Conservation (phyloP, 2,888 invertebrate species). For the Thyatira batis region DNA sequence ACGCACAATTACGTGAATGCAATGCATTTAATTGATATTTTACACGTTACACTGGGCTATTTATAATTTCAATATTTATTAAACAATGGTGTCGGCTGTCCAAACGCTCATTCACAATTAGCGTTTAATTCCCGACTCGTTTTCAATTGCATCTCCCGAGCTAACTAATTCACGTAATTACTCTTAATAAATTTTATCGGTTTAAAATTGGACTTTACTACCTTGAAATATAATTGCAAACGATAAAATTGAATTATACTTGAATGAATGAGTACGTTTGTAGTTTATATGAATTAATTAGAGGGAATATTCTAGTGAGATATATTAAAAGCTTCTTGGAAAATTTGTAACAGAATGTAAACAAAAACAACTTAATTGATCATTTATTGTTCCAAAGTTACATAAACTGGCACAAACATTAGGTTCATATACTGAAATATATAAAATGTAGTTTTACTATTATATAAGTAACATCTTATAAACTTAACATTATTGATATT, state of each 20-base stretch:
- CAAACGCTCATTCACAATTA: not conserved
- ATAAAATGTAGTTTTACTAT: too few relatives aligned
- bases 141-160: not conserved
- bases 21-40: not conserved
- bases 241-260: not conserved
- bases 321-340: not conserved
- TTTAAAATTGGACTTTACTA: not conserved
- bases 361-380: not conserved
- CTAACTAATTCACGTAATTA: not conserved
- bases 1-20: not conserved
- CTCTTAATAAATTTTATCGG: not conserved
- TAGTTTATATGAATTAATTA: not conserved
- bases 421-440: not conserved
- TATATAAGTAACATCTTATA: too few relatives aligned
- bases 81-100: not conserved
- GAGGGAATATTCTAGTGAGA: not conserved
- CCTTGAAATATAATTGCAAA: not conserved
- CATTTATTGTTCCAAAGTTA: not conserved
- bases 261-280: not conserved
- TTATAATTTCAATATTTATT: not conserved
- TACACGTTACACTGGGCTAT: not conserved
- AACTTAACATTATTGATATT: too few relatives aligned
- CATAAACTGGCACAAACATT: not conserved
- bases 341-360: not conserved
- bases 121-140: not conserved